Evolutionary conservation across 2,797 vertebrate genomes (phyloP).

Genomic region (Dallia pectoralis): DNA sequence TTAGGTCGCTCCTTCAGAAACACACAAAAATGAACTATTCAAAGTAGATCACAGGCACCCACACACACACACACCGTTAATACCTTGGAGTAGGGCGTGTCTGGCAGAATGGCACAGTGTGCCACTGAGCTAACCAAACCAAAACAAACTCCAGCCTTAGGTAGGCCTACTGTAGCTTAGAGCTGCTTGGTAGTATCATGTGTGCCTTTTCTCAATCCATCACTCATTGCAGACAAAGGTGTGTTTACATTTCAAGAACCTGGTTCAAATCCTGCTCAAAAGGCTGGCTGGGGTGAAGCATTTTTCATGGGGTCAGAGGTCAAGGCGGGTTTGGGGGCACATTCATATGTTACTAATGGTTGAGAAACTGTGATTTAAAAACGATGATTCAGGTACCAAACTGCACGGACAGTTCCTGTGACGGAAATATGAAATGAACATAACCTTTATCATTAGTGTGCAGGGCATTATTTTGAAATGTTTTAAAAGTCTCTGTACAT

Average conservation of each 20-base stretch:
- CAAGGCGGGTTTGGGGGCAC: conserved; percentile 24
- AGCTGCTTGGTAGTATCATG: conserved; percentile 77
- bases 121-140: conserved; percentile 74
- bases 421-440: conserved; percentile 47
- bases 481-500: conserved; percentile 78
- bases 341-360: conserved; percentile 44
- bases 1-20: conserved; percentile 6
- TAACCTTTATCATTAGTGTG: conserved; percentile 57
- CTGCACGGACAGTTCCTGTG: conserved; percentile 63
- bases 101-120: conserved; percentile 52
- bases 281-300: conserved; percentile 37
- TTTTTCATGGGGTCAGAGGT: conserved; percentile 21
- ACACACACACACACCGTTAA: background rate
- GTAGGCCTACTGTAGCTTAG: conserved; percentile 59
- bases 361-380: conserved; percentile 75
- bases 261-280: conserved; percentile 60
- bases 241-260: conserved; percentile 69
- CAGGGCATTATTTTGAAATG: conserved; percentile 78
- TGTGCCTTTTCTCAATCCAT: conserved; percentile 79
- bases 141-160: conserved; percentile 61
- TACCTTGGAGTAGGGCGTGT: conserved; percentile 28
- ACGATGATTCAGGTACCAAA: conserved; percentile 75
- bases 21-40: background rate
- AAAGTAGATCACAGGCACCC: background rate
- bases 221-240: conserved; percentile 66